Evolutionary conservation across 2,888 invertebrate genomes (phyloP), one percentile per base, ranked within the genome.

Genomic region (Tenthredo notha): DNA sequence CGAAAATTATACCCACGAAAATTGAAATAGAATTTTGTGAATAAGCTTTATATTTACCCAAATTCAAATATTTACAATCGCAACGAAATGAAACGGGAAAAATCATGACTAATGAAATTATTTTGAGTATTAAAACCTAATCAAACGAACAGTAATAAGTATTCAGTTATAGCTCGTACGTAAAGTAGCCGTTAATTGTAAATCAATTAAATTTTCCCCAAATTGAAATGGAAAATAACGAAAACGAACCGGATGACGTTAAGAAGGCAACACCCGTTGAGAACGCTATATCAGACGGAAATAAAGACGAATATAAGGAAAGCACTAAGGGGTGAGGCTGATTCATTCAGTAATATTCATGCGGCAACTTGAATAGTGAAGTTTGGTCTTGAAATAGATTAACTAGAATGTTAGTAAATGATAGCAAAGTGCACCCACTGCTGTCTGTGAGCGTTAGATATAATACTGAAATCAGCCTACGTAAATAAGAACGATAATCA

Each of bases 161-260:
- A 33, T 25, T 25, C 10, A 12, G 21, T 25, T 61, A 25, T 43
- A 43, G 40, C n/a, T 61, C 25, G 21, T 25, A 12, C 0, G 25
- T 61, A 25, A 21, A 61, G 61, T 61, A 61, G 21, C 9, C 18
- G 33, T 33, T 15, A 33, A 67, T 33, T 33, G 25, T 7, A n/a
- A 54, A 9, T 18, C 10, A 50, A 33, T 54, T 25, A 54, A 77
- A 4, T 33, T 77, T 77, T 12, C n/a, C n/a, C 61, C 37, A 15
- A 47, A 58, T 58, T 50, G 18, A 43, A 67, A 83, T 83, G 83
- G 47, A 83, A 29, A 70, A 83, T 58, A 83, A 83, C 83, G 83
- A 83, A 83, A 70, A 80, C 29, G 47, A 83, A 50, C 83, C 83
- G 9, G 47, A 43, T 29, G 83, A 83, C 83, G 83, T 83, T 67